Conservation (phyloP, 2,113 vertebrate species). For the Hippoglossus stenolepis region DNA sequence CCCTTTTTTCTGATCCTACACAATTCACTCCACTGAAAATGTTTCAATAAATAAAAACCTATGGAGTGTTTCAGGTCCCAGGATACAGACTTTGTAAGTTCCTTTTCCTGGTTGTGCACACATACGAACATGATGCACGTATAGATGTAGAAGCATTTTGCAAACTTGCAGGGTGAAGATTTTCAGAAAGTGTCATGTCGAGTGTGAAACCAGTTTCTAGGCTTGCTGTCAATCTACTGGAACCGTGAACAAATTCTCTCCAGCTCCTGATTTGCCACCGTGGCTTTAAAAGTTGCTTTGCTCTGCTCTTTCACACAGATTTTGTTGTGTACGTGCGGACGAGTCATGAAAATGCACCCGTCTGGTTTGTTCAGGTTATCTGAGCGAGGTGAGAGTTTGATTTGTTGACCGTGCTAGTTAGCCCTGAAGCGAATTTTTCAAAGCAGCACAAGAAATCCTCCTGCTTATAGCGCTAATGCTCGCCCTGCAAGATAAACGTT, state of each 20-base stretch:
- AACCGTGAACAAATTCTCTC: too few relatives aligned
- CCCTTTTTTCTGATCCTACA: background rate
- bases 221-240: too few relatives aligned
- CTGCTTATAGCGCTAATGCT: conserved; percentile 8
- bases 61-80: background rate
- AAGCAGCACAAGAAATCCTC: background rate
- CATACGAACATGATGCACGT: too few relatives aligned
- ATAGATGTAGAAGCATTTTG: too few relatives aligned
- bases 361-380: background rate
- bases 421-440: background rate
- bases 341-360: background rate
- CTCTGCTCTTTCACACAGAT: background rate
- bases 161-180: too few relatives aligned
- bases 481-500: background rate
- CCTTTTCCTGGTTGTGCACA: background rate
- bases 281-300: background rate
- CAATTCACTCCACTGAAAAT: background rate
- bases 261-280: too few relatives aligned
- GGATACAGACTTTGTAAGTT: background rate
- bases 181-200: too few relatives aligned
- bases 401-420: too few relatives aligned
- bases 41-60: background rate
- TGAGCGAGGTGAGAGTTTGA: background rate
- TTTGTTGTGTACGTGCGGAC: too few relatives aligned
- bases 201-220: too few relatives aligned